Evolutionary conservation across 1,140 invertebrate species (phyloP).

Genomic region (Muscidifurax raptorellus): DNA sequence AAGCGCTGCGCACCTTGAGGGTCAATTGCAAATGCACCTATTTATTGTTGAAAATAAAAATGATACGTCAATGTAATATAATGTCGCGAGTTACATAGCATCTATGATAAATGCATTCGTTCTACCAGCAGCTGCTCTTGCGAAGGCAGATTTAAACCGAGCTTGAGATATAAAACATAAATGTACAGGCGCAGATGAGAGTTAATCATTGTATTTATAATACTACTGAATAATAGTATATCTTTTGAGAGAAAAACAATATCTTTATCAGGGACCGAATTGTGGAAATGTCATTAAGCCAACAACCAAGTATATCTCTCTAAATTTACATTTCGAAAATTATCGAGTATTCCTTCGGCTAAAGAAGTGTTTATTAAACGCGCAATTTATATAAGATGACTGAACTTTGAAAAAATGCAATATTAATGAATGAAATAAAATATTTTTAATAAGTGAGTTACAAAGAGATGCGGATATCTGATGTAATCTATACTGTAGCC

Average conservation of each 20-base stretch:
- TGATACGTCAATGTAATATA: background rate
- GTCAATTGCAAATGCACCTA: background rate
- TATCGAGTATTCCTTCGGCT: background rate
- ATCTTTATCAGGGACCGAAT: slow-evolving; percentile 13
- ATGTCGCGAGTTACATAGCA: background rate
- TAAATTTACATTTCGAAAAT: background rate
- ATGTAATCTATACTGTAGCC: background rate
- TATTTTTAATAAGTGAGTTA: background rate
- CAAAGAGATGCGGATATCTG: background rate
- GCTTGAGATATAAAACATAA: background rate
- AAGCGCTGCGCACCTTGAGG: background rate
- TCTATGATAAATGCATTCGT: background rate
- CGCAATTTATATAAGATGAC: background rate
- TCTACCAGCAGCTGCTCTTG: background rate
- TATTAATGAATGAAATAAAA: background rate
- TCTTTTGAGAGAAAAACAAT: background rate
- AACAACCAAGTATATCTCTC: background rate
- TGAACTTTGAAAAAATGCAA: background rate
- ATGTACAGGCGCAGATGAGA: background rate
- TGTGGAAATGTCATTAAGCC: background rate
- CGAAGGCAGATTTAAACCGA: background rate
- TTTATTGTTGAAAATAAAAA: background rate
- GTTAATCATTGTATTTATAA: background rate
- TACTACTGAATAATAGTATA: slow-evolving; percentile 9
- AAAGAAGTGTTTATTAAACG: background rate